A percentile compares a stretch with the other conserved stretches of the same genome.
Conservation (phyloP, 2,888 invertebrate species). For the Zaprionus bogoriensis region DNA sequence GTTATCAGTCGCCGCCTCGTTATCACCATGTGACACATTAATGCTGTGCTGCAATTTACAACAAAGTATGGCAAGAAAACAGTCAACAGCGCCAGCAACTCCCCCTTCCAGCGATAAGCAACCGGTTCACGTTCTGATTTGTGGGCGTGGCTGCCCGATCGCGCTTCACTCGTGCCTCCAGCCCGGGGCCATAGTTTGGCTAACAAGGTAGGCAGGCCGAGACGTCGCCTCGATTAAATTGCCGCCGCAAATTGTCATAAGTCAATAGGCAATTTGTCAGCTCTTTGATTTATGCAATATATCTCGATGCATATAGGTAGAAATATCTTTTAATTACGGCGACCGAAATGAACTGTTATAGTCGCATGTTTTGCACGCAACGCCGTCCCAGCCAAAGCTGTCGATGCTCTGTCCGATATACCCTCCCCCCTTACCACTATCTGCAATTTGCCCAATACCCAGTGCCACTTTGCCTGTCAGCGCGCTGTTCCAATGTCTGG, state of each 20-base stretch:
- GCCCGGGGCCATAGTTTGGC: conserved; percentile 3
- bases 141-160: conserved; percentile 27
- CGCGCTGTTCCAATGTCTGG: conserved; percentile 54
- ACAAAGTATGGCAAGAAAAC: conserved; percentile 28
- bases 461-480: conserved; percentile 34
- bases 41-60: conserved; percentile 43
- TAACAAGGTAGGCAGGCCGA: conserved; percentile 13
- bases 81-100: conserved; percentile 66
- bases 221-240: conserved; percentile 28
- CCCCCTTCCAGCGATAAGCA: neutral
- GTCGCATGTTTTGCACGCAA: conserved; percentile 60
- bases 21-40: conserved; percentile 62
- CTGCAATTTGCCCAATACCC: neutral
- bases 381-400: conserved; percentile 49
- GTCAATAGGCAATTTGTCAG: conserved; percentile 56
- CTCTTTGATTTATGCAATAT: conserved; percentile 58
- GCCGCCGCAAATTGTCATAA: conserved; percentile 37
- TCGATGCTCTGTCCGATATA: conserved; percentile 37
- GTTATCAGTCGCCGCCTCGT: neutral
- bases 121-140: neutral
- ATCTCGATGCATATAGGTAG: conserved; percentile 4
- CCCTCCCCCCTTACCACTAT: conserved; percentile 7
- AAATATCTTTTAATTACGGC: conserved; percentile 60
- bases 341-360: conserved; percentile 69
- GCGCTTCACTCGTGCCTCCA: neutral